Base-by-base conservation (phyloP, 2,888 invertebrate genomes). In the Spodoptera picta region DNA sequence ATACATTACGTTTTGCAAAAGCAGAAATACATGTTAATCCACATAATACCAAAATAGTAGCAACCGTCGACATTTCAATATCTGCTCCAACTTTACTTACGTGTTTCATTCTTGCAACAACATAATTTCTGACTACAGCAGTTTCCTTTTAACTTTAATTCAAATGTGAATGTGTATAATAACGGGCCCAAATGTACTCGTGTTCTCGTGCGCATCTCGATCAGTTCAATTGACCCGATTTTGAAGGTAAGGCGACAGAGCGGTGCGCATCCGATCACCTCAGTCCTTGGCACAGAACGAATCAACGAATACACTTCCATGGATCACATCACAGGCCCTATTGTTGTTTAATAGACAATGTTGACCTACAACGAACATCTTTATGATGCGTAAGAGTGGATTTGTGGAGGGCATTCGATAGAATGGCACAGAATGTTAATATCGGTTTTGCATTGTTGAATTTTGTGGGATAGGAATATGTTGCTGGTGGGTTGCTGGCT, bases 231-330 rank as follows among this genome's bases (percentile, higher is more conserved):
- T 83, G 88, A 84, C 86, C 89, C 80, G 84, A 69, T 86, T 90
- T 89, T 73, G 78, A 83, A 78, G 71, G 82, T 88, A 91, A 92
- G 88, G 92, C 86, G 91, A 92, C 92, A 90, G 88, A 85, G 72
- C 72, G 77, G 80, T 79, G 77, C 75, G 84, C 89, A 90, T 90
- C 90, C 88, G 85, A 89, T 91, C 90, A 79, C 88, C 75, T 75
- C 71, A 69, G 90, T 91, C 93, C 93, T 93, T 93, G 93, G 90
- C 92, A 91, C 87, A 80, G 84, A 87, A 87, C 83, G 80, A 81
- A 79, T 81, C 71, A 87, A 87, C 83, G 80, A 81, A 79, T 81
- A 73, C 69, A 75, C 71, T 88, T 87, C 89, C 90, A 89, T 82
- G 89, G 89, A 89, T 89, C 88, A 90, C 86, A 87, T 89, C 84